phyloP scores from a whole-genome alignment of 2,113 vertebrate species.

The Donacobius atricapilla region DNA sequence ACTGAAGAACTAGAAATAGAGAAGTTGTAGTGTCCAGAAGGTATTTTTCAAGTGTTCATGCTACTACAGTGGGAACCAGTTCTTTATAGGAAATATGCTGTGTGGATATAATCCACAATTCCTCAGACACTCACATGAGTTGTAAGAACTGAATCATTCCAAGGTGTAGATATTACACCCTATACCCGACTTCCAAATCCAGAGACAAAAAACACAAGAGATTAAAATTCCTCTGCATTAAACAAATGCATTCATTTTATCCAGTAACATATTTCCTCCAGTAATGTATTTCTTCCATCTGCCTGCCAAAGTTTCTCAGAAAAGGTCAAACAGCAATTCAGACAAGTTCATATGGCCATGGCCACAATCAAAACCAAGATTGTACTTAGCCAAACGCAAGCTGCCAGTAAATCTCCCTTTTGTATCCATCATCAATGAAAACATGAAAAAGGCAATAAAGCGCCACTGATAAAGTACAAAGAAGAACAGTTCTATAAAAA shows the following conservation, averaged over 20 bases:
- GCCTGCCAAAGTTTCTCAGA: slow-evolving; percentile 36
- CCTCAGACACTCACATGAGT: background rate
- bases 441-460: background rate
- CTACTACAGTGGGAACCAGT: background rate
- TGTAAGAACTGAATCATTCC: background rate
- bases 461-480: background rate
- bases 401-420: slow-evolving; percentile 15
- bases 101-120: background rate
- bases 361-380: background rate
- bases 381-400: background rate
- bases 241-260: slow-evolving; percentile 42
- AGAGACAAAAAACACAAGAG: slow-evolving; percentile 26
- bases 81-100: background rate
- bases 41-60: background rate
- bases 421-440: background rate
- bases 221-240: slow-evolving; percentile 33
- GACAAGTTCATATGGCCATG: slow-evolving; percentile 4
- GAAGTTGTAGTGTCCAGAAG: background rate
- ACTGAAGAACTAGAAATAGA: background rate
- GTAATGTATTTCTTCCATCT: slow-evolving; percentile 19
- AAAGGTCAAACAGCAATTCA: slow-evolving; percentile 51
- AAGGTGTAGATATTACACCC: background rate
- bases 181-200: slow-evolving; percentile 13
- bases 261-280: slow-evolving; percentile 3
- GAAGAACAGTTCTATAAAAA: background rate